A percentile compares a stretch with the other conserved stretches of the same genome.
Evolutionary conservation across 2,797 vertebrate species (phyloP).

Genomic region (Micropoecilia bifurca): DNA sequence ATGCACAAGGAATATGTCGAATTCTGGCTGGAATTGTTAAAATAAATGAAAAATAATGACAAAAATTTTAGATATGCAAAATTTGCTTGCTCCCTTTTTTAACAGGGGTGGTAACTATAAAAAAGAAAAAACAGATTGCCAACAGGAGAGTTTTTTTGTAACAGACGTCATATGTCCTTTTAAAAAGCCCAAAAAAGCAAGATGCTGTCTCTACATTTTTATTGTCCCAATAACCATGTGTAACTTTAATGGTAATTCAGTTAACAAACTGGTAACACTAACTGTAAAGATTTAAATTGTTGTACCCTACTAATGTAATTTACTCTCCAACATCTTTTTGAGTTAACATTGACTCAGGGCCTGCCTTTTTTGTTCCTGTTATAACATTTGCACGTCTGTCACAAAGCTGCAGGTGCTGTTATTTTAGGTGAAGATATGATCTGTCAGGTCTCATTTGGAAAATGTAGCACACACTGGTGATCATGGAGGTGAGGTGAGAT

Average conservation of each 20-base stretch:
- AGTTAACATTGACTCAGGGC: constrained; percentile 4
- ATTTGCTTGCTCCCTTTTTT: neutral
- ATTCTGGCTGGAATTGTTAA: neutral
- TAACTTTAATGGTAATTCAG: neutral
- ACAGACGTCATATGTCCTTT: neutral
- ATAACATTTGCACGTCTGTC: neutral
- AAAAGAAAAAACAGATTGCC: neutral
- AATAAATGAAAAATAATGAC: neutral
- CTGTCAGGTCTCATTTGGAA: constrained; percentile 52
- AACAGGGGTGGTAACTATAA: neutral
- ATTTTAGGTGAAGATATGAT: neutral
- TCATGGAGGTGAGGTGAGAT: constrained; percentile 36
- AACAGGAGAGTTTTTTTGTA: neutral
- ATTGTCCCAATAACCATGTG: neutral
- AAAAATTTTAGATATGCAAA: neutral
- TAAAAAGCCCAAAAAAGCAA: neutral
- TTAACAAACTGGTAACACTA: neutral
- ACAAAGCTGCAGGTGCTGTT: constrained; percentile 33
- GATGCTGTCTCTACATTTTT: neutral
- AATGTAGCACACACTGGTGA: constrained; percentile 25
- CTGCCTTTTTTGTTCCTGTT: constrained; percentile 9
- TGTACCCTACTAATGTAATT: constrained; percentile 7
- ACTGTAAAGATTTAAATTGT: neutral
- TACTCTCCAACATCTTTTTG: constrained; percentile 20
- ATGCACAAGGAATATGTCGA: neutral